A percentile compares a stretch with the other conserved stretches of the same genome.
These are phyloP conservation scores for Aphis gossypii DNA, from an alignment of 1,140 invertebrate genomes.

Conservation along the genomic window DNA sequence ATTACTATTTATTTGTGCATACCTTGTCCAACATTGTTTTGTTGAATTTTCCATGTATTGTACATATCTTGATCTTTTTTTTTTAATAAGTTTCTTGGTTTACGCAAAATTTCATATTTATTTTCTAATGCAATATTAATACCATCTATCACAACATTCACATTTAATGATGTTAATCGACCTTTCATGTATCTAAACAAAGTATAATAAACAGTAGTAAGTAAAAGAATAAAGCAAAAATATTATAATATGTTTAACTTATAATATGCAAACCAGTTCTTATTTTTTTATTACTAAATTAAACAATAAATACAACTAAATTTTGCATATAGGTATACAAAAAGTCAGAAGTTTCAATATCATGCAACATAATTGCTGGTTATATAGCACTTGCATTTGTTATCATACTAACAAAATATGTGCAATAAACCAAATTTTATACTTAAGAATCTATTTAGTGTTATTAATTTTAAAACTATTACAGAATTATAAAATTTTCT, in stretches of 20 bases:
- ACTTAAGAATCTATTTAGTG: not conserved
- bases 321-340: not conserved
- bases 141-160: conserved; percentile 48
- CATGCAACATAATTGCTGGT: not conserved
- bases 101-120: conserved; percentile 50
- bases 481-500: not conserved
- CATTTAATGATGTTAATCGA: conserved; percentile 47
- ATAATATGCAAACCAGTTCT: not conserved
- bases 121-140: conserved; percentile 55
- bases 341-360: not conserved
- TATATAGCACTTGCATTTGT: not conserved
- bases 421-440: not conserved
- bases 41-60: conserved; percentile 52
- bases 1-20: not conserved
- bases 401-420: too few relatives aligned
- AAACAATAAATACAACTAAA: not conserved
- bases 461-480: not conserved
- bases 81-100: conserved; percentile 35
- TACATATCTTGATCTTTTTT: conserved; percentile 52
- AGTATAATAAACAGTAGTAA: not conserved
- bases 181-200: conserved; percentile 55
- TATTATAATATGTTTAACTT: not conserved
- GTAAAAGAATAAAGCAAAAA: not conserved
- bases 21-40: conserved; percentile 46
- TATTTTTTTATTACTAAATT: not conserved